phyloP scores from a whole-genome alignment of 2,888 invertebrate species.

The Luperina nickerlii region DNA sequence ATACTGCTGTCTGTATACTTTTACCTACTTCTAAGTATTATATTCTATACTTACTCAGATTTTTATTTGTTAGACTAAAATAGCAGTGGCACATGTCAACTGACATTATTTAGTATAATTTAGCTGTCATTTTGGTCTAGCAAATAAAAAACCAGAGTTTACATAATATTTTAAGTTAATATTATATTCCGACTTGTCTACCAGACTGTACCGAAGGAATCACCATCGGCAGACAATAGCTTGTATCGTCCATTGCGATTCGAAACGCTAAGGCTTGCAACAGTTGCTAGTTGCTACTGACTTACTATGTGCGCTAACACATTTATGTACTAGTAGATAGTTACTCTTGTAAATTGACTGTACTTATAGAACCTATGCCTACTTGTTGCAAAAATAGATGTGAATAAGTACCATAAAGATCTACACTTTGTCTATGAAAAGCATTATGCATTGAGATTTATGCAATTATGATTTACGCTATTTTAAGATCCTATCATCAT shows the following conservation, averaged over 20 bases:
- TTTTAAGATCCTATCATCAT: no score
- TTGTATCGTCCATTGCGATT: slow-evolving; percentile 54
- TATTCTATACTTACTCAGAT: background rate
- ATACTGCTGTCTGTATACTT: background rate
- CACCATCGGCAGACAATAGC: slow-evolving; percentile 52
- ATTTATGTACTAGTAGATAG: slow-evolving; percentile 1
- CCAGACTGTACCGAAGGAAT: slow-evolving; percentile 48
- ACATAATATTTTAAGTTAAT: background rate
- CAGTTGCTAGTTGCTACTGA: slow-evolving; percentile 19
- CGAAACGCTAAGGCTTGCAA: slow-evolving; percentile 40
- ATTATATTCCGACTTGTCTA: slow-evolving; percentile 16
- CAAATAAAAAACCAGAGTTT: background rate
- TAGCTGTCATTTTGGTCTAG: background rate
- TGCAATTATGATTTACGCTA: background rate
- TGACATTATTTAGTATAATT: background rate
- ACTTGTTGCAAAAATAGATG: background rate
- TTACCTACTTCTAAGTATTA: background rate
- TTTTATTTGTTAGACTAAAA: background rate
- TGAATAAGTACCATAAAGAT: background rate
- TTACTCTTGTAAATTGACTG: background rate
- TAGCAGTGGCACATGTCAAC: background rate
- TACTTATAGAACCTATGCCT: background rate
- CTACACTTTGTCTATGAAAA: background rate
- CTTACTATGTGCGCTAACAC: slow-evolving; percentile 13
- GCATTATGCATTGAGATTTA: background rate